phyloP scores from a whole-genome alignment of 1,140 invertebrate genomes.

The Physella acuta region DNA sequence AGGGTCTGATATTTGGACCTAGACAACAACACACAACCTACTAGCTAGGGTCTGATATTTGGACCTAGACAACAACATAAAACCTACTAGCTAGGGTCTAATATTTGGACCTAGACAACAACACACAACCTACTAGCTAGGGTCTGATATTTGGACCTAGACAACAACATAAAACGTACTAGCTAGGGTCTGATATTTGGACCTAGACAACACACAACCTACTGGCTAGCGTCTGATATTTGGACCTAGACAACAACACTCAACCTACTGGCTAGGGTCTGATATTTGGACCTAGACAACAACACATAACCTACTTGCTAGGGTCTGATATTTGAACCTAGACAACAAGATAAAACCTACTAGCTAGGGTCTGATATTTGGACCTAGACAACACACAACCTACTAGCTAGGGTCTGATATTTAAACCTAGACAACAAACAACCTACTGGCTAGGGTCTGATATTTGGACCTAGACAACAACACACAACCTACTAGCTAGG shows the following conservation, averaged over 20 bases:
- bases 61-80: neutral
- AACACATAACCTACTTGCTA: neutral
- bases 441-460: no score
- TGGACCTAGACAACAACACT: neutral
- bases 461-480: no score
- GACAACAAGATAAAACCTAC: no score
- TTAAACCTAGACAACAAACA: no score
- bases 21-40: neutral
- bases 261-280: neutral
- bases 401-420: no score
- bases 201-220: neutral
- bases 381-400: no score
- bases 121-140: neutral
- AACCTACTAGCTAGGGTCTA: neutral
- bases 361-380: no score
- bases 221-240: neutral
- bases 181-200: neutral
- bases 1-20: neutral
- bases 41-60: neutral
- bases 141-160: no score
- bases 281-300: neutral
- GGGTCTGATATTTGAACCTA: no score
- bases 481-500: neutral
- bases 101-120: neutral
- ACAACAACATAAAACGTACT: neutral